These are phyloP conservation scores for Mongoloraphidia duomilia DNA, from an alignment of 2,888 invertebrate species.

Conservation along the genomic window DNA sequence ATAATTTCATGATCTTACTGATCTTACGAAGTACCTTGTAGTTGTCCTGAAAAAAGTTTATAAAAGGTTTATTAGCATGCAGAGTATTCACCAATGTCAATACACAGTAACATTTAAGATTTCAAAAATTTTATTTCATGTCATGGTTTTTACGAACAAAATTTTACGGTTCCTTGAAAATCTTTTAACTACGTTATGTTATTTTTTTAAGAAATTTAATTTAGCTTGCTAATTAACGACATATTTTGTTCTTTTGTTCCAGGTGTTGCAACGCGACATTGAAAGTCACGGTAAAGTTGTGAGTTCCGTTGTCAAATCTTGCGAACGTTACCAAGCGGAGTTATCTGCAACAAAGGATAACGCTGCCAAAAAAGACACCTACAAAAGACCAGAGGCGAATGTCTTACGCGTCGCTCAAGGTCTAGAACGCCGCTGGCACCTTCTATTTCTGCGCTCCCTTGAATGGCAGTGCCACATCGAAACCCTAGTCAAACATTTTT, in stretches of 20 bases:
- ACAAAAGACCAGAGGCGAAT: slow-evolving; percentile 17
- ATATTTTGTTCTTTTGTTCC: slow-evolving; percentile 26
- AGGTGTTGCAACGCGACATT: slow-evolving; percentile 87
- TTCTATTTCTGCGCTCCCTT: slow-evolving; percentile 72
- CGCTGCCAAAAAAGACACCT: slow-evolving; percentile 17
- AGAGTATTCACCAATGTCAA: no score
- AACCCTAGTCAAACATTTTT: slow-evolving; percentile 54
- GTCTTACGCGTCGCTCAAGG: slow-evolving; percentile 41
- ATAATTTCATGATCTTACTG: no score
- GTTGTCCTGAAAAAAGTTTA: no score
- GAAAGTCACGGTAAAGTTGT: slow-evolving; percentile 82
- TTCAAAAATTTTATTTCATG: no score
- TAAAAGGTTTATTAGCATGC: no score
- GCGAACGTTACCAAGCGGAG: slow-evolving; percentile 44
- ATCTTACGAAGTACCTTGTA: no score
- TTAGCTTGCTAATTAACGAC: background rate
- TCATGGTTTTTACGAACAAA: no score
- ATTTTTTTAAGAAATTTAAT: background rate
- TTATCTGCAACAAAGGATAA: slow-evolving; percentile 23
- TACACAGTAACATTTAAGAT: no score
- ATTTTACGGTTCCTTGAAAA: no score
- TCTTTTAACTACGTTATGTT: slow-evolving; percentile 7
- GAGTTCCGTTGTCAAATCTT: slow-evolving; percentile 60
- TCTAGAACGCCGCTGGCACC: slow-evolving; percentile 80
- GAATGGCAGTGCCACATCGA: slow-evolving; percentile 90